Evolutionary conservation across 2,888 invertebrate genomes (phyloP).

Genomic region (Metalampra italica): DNA sequence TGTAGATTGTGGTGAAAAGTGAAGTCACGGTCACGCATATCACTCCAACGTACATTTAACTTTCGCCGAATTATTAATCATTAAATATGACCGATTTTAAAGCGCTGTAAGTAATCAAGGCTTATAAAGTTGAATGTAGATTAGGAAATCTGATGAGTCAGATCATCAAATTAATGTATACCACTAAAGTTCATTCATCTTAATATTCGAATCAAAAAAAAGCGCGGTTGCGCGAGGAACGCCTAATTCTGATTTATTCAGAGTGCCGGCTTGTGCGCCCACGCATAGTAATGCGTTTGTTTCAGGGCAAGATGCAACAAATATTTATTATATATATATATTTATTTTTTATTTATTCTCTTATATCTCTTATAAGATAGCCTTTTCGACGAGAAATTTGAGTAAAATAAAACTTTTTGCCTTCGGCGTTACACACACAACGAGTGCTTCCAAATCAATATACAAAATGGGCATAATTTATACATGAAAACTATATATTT

Average conservation of each 20-base stretch:
- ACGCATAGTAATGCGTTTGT: slow-evolving; percentile 37
- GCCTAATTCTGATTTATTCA: slow-evolving; percentile 61
- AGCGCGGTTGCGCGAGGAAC: slow-evolving; percentile 10
- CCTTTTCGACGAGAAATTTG: too few species aligned
- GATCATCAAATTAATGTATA: not conserved
- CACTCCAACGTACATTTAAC: not conserved
- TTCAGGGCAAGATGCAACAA: slow-evolving; percentile 13
- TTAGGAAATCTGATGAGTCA: not conserved
- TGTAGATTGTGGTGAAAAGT: not conserved
- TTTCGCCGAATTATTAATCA: not conserved
- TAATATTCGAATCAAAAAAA: slow-evolving; percentile 16
- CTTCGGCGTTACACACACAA: too few species aligned
- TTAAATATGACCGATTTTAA: not conserved
- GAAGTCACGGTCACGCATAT: not conserved
- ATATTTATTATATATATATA: not conserved
- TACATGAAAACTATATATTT: too few species aligned
- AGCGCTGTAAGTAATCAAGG: not conserved
- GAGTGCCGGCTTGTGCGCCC: slow-evolving; percentile 44
- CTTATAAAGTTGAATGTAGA: not conserved
- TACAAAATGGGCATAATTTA: too few species aligned
- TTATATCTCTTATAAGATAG: too few species aligned
- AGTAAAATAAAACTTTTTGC: too few species aligned
- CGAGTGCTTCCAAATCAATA: too few species aligned
- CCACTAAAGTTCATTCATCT: slow-evolving; percentile 19
- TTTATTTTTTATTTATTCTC: not conserved